Base-by-base conservation (phyloP, 1,140 invertebrate genomes). In the Araneus ventricosus region DNA sequence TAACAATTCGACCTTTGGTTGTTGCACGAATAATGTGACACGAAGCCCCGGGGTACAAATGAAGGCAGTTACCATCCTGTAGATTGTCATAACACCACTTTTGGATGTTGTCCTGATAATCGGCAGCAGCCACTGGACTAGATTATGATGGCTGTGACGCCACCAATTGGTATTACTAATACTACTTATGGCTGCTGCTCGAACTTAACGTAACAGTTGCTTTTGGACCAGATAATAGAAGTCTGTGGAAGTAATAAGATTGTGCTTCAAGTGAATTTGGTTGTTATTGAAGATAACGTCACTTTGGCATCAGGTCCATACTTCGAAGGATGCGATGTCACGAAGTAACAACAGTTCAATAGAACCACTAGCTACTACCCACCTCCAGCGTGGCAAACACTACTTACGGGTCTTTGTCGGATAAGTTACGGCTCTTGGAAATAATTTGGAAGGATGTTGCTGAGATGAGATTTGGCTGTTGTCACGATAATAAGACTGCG, bases 341-440 rank as follows among this genome's bases (percentile, higher is more conserved):
- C 63, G 79, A 88, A 27, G 27, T 52, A 17, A 61, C 89, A 27
- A 39, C 89, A 17, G 30, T n/a, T 34, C 30, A 24, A 41, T 85
- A 39, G 59, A 79, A 37, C 39, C 37, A 30, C 20, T 75, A 2
- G 63, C 79, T n/a, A 61, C 75, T 37, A 86, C 92, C 61, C 27
- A 20, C 8, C 59, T n/a, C 86, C 85, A 30, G 75, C 52, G 34
- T 93, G 92, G 57, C 97, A 2, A 97, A 96, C 59, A 97, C 97
- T 0, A 94, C 96, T 57, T 97, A 96, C 95, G 98, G 98, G 52
- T 99, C 99, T 95, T 99, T 98, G 95, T 97, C 97, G 1, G 99
- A 99, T 96, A 96, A 10, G 94, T 95, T 24, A 95, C 95, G 95
- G 97, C 95, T 97, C 97, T 10, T 80, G 96, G 96, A 34, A 96